phyloP scores from a whole-genome alignment of 1,140 invertebrate species.

The Danaus plexippus region DNA sequence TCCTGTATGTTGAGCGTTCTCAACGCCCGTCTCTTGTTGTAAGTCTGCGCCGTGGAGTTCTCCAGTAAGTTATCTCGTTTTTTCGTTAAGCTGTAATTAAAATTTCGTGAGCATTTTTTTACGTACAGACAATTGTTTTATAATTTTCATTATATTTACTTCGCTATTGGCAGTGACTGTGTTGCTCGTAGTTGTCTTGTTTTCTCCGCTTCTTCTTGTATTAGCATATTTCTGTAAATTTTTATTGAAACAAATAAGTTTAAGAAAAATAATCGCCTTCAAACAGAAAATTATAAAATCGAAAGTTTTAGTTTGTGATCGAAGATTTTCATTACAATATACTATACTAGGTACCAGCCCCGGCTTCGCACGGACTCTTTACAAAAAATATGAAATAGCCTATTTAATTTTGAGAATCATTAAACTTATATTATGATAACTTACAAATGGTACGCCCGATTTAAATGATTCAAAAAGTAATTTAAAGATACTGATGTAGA shows the following conservation, averaged over 20 bases:
- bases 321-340: too few relatives aligned
- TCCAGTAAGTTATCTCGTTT: slow-evolving; percentile 68
- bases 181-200: slow-evolving; percentile 58
- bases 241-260: not conserved
- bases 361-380: too few relatives aligned
- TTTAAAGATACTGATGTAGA: too few relatives aligned
- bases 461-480: too few relatives aligned
- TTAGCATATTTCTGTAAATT: slow-evolving; percentile 47
- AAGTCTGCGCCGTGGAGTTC: slow-evolving; percentile 47
- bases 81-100: slow-evolving; percentile 44
- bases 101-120: slow-evolving; percentile 2
- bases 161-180: slow-evolving; percentile 61
- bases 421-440: too few relatives aligned
- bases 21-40: slow-evolving; percentile 72
- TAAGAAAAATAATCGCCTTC: too few relatives aligned
- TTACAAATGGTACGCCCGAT: too few relatives aligned
- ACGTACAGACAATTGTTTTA: not conserved
- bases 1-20: slow-evolving; percentile 70
- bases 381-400: too few relatives aligned
- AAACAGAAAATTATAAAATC: too few relatives aligned
- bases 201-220: slow-evolving; percentile 53
- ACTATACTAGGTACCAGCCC: too few relatives aligned
- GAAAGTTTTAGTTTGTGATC: too few relatives aligned
- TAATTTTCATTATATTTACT: slow-evolving; percentile 27
- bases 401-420: too few relatives aligned